Evolutionary conservation across 2,113 vertebrate genomes (phyloP), one percentile per base, ranked within the genome.

Genomic region (Phrynocephalus versicolor): DNA sequence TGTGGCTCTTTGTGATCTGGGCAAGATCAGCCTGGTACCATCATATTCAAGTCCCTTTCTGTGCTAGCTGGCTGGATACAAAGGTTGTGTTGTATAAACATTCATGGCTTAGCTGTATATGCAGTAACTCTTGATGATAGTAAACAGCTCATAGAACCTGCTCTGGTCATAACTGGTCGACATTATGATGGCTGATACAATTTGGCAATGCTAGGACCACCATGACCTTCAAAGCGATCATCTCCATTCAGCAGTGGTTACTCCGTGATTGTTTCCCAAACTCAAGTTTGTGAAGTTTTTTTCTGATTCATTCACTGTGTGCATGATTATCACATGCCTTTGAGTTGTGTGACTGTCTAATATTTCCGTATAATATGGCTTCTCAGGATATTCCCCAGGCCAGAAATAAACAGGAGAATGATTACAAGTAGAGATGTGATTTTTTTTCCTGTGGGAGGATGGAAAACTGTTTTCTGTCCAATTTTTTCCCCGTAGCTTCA

Each of bases 31-130:
- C 90, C 91, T 91, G 6, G 70, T 88, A 88, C 92, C 92, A 93
- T 90, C 82, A 90, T 0, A 2, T 72, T 89, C 85, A 69, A 27
- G 85, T 83, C 90, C 77, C 35, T 0, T 75, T 82, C 81, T 89
- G 90, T 87, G 74, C 39, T 82, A n/a, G 71, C 85, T 58, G 37
- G 94, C 87, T 90, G 91, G 90, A 87, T 93, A 83, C 90, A 85
- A 88, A 92, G 91, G 89, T 91, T 88, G 12, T 0, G 79, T 82
- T 88, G 78, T 0, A 3, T 73, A 87, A 86, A 83, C 82, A 76
- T 0, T 6, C 14, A 30, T 89, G 58, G 82, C 83, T 86, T 45
- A 15, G 45, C 14, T 80, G 79, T 84, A 87, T 85, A 76, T 78
- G 33, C 51, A 23, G 58, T 84, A 67, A 70, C 64, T 84, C 80